phyloP scores from a whole-genome alignment of 2,797 vertebrate genomes.

The Lepus oiostolus region DNA sequence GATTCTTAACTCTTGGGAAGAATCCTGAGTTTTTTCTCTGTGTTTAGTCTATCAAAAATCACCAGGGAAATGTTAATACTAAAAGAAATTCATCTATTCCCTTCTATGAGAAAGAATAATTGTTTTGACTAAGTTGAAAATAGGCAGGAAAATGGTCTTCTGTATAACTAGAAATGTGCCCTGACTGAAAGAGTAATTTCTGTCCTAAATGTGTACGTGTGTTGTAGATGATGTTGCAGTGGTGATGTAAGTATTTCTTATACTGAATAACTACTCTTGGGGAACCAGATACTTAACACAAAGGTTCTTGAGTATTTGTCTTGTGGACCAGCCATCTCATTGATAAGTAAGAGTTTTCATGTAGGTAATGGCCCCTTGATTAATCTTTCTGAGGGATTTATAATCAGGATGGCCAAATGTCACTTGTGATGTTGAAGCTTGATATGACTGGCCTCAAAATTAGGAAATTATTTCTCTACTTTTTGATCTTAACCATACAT shows the following conservation, averaged over 20 bases:
- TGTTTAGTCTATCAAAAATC: conserved; percentile 83
- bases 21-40: conserved; percentile 70
- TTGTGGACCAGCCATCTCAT: conserved; percentile 28
- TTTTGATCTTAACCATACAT: conserved; percentile 54
- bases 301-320: conserved; percentile 6
- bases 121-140: conserved; percentile 81
- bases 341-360: conserved; percentile 47
- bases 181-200: conserved; percentile 68
- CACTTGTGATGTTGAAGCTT: conserved; percentile 5
- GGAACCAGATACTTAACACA: conserved; percentile 33
- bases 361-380: conserved; percentile 6
- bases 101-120: conserved; percentile 62
- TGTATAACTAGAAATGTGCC: conserved; percentile 66
- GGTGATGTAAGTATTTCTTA: conserved; percentile 46
- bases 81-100: conserved; percentile 71
- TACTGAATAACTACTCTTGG: conserved; percentile 51
- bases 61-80: conserved; percentile 78
- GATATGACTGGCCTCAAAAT: conserved; percentile 52
- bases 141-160: conserved; percentile 75
- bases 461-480: conserved; percentile 40
- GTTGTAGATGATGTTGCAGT: background rate
- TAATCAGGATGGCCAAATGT: conserved; percentile 54
- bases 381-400: conserved; percentile 57
- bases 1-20: conserved; percentile 75
- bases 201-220: conserved; percentile 23